Evolutionary conservation across 2,113 vertebrate species (phyloP), one percentile per base, ranked within the genome.

Genomic region (Probosciger aterrimus): DNA sequence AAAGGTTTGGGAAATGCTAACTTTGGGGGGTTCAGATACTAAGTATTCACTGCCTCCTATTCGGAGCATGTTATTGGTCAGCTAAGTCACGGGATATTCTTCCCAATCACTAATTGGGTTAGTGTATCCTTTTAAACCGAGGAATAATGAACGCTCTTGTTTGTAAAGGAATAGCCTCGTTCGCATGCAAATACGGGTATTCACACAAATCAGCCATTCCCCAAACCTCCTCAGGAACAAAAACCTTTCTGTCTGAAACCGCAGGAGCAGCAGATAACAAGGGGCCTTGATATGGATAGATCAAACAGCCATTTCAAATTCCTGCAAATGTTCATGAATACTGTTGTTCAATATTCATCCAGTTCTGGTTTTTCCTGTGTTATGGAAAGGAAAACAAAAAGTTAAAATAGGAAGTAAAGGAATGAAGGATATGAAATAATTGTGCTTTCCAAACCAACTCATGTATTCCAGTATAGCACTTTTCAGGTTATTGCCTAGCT

Each of bases 111-210:
- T 95, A 96, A 95, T 95, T 97, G 95, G 93, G 88, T 92, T 95
- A 94, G 90, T 83, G 93, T 95, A 91, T 95, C 93, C 93, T 95
- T 97, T 96, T 96, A 97, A 96, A 91, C 30, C 46, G 62, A 90
- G 87, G 83, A 93, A 96, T 95, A 95, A 96, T 95, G 92, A 90
- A 71, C 5, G 46, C 69, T 90, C 84, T 96, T 97, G 90, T 97
- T 96, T 97, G 80, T 82, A 78, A 95, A 96, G 93, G 91, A 92
- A 69, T 96, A 93, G 80, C 79, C 70, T 96, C 28, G 90, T 96
- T 97, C 89, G 83, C 89, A 97, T 97, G 96, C 96, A 97, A 97
- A 97, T 96, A 95, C 8, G 68, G 28, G 92, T 96, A 97, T 96
- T 97, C 95, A 97, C 86, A 94, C 63, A 96, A 94, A 97, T 87